phyloP scores from a whole-genome alignment of 2,888 invertebrate species.

The Sminthurinus aureus region DNA sequence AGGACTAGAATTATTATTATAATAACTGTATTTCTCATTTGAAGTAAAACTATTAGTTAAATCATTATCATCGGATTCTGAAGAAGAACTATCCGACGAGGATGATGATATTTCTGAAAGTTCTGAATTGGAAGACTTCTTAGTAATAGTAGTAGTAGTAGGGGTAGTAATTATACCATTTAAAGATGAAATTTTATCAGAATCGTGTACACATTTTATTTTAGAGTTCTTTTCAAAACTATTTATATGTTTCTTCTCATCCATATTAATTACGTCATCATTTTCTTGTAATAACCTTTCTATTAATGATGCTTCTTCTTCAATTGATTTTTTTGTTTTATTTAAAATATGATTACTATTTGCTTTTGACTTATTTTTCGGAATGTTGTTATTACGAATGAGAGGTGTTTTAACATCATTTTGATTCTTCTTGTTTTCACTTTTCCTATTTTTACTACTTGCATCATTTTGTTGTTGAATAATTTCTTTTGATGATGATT shows the following conservation, averaged over 20 bases:
- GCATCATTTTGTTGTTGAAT: too few relatives aligned
- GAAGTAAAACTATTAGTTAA: background rate
- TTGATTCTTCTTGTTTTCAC: background rate
- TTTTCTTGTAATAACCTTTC: background rate
- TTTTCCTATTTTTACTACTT: too few relatives aligned
- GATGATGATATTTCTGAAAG: background rate
- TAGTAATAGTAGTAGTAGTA: too few relatives aligned
- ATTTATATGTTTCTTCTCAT: too few relatives aligned
- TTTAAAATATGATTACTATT: too few relatives aligned
- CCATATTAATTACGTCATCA: background rate
- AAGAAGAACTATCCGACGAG: background rate
- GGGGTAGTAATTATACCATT: too few relatives aligned
- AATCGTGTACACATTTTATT: background rate
- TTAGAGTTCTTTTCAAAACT: too few relatives aligned
- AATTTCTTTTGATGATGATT: background rate
- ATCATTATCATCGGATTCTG: background rate
- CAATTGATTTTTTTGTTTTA: background rate
- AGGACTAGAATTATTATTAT: background rate
- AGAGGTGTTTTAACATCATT: background rate
- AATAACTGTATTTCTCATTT: background rate
- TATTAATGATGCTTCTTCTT: slow-evolving; percentile 12
- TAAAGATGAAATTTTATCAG: too few relatives aligned
- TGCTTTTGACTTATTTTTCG: background rate
- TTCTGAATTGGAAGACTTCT: background rate
- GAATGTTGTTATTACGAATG: background rate